A percentile compares a stretch with the other conserved stretches of the same genome.
These are phyloP conservation scores for Epinephelus moara DNA, from an alignment of 2,113 vertebrate species.

Conservation along the genomic window DNA sequence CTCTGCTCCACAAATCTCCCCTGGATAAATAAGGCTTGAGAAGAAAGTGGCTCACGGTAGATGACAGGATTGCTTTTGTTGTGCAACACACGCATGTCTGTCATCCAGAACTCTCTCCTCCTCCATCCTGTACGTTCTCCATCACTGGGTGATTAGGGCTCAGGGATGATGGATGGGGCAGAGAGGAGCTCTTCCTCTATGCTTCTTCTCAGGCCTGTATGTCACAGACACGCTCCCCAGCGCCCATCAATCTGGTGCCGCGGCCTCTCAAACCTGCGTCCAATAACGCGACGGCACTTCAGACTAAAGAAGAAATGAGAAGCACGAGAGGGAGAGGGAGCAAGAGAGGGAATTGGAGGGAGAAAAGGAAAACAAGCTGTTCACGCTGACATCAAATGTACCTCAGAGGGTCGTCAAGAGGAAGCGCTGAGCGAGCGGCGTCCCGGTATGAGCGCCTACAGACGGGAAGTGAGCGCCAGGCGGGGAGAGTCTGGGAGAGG, in stretches of 20 bases:
- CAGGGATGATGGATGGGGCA: conserved; percentile 74
- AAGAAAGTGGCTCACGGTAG: conserved; percentile 29
- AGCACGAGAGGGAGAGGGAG: conserved; percentile 42
- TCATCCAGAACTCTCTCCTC: conserved; percentile 60
- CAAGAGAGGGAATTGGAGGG: conserved; percentile 54
- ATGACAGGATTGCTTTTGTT: conserved; percentile 41
- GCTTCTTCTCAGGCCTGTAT: conserved; percentile 63
- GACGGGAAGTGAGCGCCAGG: conserved; percentile 74
- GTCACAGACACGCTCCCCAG: conserved; percentile 63
- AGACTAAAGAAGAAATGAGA: conserved; percentile 63
- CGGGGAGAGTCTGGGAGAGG: conserved; percentile 60
- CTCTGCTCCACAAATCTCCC: not conserved
- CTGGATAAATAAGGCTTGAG: conserved; percentile 25
- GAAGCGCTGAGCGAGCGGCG: conserved; percentile 69
- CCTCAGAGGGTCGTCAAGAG: conserved; percentile 83
- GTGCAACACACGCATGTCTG: conserved; percentile 52
- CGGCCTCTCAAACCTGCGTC: conserved; percentile 65
- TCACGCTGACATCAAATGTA: conserved; percentile 79
- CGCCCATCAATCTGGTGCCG: conserved; percentile 71
- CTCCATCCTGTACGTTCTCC: conserved; percentile 71
- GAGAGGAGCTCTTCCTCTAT: conserved; percentile 55
- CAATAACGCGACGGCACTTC: conserved; percentile 65
- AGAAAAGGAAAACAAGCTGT: conserved; percentile 75
- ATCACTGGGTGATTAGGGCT: conserved; percentile 75
- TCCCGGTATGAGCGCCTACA: conserved; percentile 65